A percentile compares a stretch with the other conserved stretches of the same genome.
Conservation (phyloP, 2,888 invertebrate genomes). For the Tetheella fluctuosa region DNA sequence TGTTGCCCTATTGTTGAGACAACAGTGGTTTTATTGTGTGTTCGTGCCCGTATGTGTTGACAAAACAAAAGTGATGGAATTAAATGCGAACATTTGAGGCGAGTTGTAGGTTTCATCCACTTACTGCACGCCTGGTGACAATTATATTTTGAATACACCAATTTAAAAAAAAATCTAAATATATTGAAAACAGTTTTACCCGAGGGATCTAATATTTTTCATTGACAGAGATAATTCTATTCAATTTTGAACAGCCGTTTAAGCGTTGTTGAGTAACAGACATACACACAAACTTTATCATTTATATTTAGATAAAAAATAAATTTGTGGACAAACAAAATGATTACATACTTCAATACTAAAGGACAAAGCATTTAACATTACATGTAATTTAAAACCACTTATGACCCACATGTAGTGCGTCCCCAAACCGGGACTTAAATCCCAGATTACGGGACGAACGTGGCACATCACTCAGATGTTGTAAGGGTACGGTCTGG, state of each 20-base stretch:
- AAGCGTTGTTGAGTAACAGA: too few species aligned
- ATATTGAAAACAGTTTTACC: too few species aligned
- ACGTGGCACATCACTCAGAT: slow-evolving; percentile 29
- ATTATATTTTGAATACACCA: neutral
- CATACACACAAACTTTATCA: too few species aligned
- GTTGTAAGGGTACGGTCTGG: slow-evolving; percentile 23
- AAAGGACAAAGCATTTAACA: too few species aligned
- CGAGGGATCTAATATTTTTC: too few species aligned
- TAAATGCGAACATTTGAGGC: neutral
- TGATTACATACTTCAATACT: too few species aligned
- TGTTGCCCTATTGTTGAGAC: neutral
- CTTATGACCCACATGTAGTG: slow-evolving; percentile 14
- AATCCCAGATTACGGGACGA: slow-evolving; percentile 31
- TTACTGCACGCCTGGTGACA: neutral
- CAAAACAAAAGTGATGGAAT: slow-evolving; percentile 1
- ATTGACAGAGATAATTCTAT: too few species aligned
- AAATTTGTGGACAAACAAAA: too few species aligned
- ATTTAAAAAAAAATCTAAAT: too few species aligned
- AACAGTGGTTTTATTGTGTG: slow-evolving; percentile 2
- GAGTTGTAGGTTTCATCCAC: neutral
- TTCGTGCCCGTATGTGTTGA: neutral
- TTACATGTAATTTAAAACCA: slow-evolving; percentile 7
- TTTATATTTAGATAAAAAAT: too few species aligned
- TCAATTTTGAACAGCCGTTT: too few species aligned
- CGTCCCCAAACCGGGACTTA: slow-evolving; percentile 19